Evolutionary conservation across 2,888 invertebrate species (phyloP), one percentile per base, ranked within the genome.

Genomic region (Argynnis bischoffii): DNA sequence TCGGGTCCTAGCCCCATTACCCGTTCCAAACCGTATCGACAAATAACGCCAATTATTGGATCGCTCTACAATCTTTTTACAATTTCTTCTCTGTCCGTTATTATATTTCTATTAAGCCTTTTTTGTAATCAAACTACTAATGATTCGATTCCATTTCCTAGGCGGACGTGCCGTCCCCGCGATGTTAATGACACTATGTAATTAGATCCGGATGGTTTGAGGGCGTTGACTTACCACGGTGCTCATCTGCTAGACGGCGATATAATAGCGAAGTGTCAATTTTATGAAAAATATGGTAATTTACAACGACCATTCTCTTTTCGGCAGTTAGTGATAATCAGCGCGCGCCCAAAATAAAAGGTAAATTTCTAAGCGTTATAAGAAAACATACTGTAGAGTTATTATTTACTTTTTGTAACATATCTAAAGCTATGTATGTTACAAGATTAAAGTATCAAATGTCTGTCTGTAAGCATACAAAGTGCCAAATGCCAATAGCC

Each of bases 41-140:
- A 87, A 90, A 89, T 91, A 92, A 92, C 92, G 86, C 91, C 92
- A 92, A 92, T 92, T 92, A 92, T 92, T 92, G 89, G 88, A 88
- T 87, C 87, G 90, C 91, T 91, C 92, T 84, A 92, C 92, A 92
- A 92, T 92, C 92, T 92, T 92, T 92, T 92, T 91, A 92, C 92
- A 92, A 92, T 92, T 92, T 92, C 92, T 90, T 90, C 92, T 88
- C 87, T 83, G 83, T 79, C 88, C 87, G 92, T 92, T 92, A 92
- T 92, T 92, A 92, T 92, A 90, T 92, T 92, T 92, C 92, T 92
- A 92, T 92, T 92, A 92, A 92, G 92, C 90, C 91, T 91, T 92
- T 92, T 92, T 92, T 91, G 91, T 92, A 92, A 92, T 92, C 92
- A 91, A 90, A 92, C 91, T 89, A 89, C 92, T 92, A 92, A 92